Evolutionary conservation across 2,113 vertebrate species (phyloP), one percentile per base, ranked within the genome.

Genomic region (Kryptolebias marmoratus): DNA sequence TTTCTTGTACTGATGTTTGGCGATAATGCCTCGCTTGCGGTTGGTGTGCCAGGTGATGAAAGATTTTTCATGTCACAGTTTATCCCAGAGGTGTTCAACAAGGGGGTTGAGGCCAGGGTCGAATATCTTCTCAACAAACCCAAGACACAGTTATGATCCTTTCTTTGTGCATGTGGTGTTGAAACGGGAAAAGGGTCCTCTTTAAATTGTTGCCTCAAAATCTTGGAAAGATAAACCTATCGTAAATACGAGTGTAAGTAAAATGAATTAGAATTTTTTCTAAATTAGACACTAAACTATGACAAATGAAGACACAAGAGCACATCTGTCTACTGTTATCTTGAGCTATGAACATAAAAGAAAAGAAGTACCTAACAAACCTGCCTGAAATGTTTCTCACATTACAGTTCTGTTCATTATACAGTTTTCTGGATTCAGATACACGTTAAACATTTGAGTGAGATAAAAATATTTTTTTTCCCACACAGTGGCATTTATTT

Each of bases 401-500:
- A 59, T 15, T 0, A 0, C 27, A 55, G 28, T 60, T 55, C 5
- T 39, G 50, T 2, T 55, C 5, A 42, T 50, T 2, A 57, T 73
- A 27, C 58, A 48, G 42, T 56, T 50, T 65, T 64, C 59, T 61
- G 32, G 54, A 27, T 64, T 71, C n/a, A 70, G 28, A 60, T 56
- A 56, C 6, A 27, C 53, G 65, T 57, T 59, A 52, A 45, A n/a
- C 31, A 52, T 67, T 57, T 62, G 4, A 70, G 59, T 31, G 54
- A 18, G n/a, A 11, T 27, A 36, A 10, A 4, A 52, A 63, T 75
- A 39, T 79, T 78, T 82, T 64, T 85, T 64, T 53, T 55, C 39
- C 63, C 52, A 27, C 57, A 31, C 66, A 27, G 48, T 85, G 79
- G 66, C 73, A 71, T 83, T 70, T 73, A 15, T 64, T 77, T 71